Evolutionary conservation across 2,113 vertebrate genomes (phyloP), one percentile per base, ranked within the genome.

Genomic region (Aplodontia rufa): DNA sequence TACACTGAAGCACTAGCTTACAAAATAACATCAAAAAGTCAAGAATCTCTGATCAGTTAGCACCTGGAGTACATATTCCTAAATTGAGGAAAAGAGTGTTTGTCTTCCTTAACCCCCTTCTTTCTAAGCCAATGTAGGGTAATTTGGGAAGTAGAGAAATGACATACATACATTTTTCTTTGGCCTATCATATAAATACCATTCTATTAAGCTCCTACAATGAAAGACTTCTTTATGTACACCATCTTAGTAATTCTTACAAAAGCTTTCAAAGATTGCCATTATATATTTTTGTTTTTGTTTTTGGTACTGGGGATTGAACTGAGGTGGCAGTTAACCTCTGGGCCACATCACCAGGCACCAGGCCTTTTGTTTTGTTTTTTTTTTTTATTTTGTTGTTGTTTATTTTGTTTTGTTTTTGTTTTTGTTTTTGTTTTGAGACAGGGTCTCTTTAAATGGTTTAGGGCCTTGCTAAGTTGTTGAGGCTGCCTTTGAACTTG

Each of bases 1-100:
- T 53, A 74, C 1, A 1, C 8, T 51, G 75, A 95, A 87, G 45
- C n/a, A 82, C 83, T 87, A 66, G 62, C 55, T 94, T 95, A 94
- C 28, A 89, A 97, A 97, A 93, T 75, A 92, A 47, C 7, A 79
- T 90, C 42, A 91, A 82, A 83, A 91, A 94, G 86, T 71, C 0
- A 24, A 80, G 95, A 91, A 24, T 24, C 30, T 94, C 68, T 87
- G n/a, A 55, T n/a, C 74, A 86, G 35, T n/a, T 74, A 82, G 69
- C 60, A 47, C 6, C 35, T n/a, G 35, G 35, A 91, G 26, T 64
- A 32, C 30, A 51, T 55, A 86, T 75, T 93, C 30, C 79, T 93
- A 89, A 91, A 86, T 88, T 93, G 94, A 55, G 28, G 37, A 55
- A 81, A 93, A 89, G 72, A 81, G 10, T 72, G 16, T n/a, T 22